Conservation (phyloP, 2,113 vertebrate genomes). For the Anolis carolinensis region DNA sequence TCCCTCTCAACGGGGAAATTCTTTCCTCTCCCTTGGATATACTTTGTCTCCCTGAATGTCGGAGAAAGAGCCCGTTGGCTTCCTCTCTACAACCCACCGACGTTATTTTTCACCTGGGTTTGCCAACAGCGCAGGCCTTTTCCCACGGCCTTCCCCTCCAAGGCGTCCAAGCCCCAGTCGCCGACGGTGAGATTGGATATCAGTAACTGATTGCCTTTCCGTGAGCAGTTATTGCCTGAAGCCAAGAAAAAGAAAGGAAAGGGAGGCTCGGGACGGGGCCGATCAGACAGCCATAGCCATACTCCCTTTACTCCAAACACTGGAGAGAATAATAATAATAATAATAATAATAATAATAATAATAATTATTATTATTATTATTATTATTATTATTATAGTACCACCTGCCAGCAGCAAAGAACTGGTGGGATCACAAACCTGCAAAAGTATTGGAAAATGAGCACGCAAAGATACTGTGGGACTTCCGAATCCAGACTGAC, state of each 20-base stretch:
- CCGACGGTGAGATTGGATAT: conserved; percentile 61
- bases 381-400: no score
- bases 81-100: conserved; percentile 47
- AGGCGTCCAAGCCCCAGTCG: conserved; percentile 66
- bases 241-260: conserved; percentile 11
- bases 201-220: conserved; percentile 65
- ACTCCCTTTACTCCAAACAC: not conserved
- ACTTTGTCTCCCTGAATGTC: conserved; percentile 34
- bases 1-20: conserved; percentile 30
- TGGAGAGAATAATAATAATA: not conserved
- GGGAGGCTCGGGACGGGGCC: conserved; percentile 16
- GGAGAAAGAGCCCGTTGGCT: conserved; percentile 64
- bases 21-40: conserved; percentile 51
- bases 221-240: conserved; percentile 59
- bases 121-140: conserved; percentile 63
- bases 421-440: no score
- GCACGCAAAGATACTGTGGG: no score
- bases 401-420: no score
- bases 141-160: conserved; percentile 71
- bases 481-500: no score
- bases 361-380: no score
- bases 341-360: no score
- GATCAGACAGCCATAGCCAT: no score
- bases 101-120: conserved; percentile 48
- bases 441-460: no score